A percentile compares a stretch with the other conserved stretches of the same genome.
Conservation (phyloP, 2,888 invertebrate genomes). For the Stegophylla sp. region DNA sequence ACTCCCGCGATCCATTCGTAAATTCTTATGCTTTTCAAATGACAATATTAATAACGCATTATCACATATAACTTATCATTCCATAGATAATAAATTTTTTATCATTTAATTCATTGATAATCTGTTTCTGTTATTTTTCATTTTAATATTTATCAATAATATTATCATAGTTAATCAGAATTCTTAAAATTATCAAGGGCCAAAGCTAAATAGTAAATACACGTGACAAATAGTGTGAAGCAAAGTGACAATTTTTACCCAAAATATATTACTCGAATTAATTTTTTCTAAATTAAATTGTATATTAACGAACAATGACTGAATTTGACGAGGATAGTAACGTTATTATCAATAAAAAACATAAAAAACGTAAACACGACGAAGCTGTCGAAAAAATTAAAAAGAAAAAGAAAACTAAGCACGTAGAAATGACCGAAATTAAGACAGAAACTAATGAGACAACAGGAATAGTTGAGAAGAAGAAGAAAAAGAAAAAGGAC, state of each 20-base stretch:
- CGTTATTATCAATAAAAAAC: not conserved
- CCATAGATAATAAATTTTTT: no score
- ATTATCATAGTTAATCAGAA: no score
- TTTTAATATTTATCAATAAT: no score
- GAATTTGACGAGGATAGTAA: not conserved
- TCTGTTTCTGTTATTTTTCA: no score
- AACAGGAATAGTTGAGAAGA: not conserved
- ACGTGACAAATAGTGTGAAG: not conserved
- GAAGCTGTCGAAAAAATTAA: not conserved
- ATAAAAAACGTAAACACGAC: slow-evolving; percentile 11
- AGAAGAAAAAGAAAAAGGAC: not conserved
- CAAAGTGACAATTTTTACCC: not conserved
- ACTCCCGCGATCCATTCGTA: no score
- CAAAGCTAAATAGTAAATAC: no score
- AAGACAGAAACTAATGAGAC: not conserved
- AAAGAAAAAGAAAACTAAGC: not conserved
- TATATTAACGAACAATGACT: not conserved
- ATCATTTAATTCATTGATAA: no score
- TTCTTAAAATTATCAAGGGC: no score
- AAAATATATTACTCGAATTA: not conserved
- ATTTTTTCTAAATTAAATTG: not conserved
- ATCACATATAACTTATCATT: no score
- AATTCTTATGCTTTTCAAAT: no score
- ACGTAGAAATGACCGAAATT: not conserved
- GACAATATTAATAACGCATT: no score